Conservation (phyloP, 2,888 invertebrate genomes). For the Cataglyphis albicans region DNA sequence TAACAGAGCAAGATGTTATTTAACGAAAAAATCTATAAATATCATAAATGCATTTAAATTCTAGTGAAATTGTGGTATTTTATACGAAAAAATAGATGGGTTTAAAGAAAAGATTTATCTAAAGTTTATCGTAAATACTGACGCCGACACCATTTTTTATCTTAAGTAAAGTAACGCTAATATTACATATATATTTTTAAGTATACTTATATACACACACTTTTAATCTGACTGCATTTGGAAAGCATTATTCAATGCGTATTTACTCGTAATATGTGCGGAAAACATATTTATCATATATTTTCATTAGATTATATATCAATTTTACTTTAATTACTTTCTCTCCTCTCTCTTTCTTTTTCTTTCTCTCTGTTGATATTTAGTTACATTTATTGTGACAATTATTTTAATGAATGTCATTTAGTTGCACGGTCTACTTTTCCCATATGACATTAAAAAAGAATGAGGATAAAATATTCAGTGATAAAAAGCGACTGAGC, state of each 20-base stretch:
- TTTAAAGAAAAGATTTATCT: background rate
- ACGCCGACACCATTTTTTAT: slow-evolving; percentile 21
- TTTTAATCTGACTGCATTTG: slow-evolving; percentile 35
- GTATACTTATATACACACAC: slow-evolving; percentile 39
- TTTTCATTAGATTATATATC: background rate
- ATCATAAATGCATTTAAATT: slow-evolving; percentile 14
- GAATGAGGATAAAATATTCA: slow-evolving; percentile 74
- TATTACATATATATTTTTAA: background rate
- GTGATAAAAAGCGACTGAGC: slow-evolving; percentile 65
- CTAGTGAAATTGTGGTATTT: background rate
- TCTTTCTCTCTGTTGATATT: background rate
- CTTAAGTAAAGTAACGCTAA: slow-evolving; percentile 15
- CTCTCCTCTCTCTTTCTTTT: no score
- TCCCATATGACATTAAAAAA: slow-evolving; percentile 59
- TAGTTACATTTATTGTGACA: slow-evolving; percentile 64
- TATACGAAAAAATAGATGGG: background rate
- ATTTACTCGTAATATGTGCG: slow-evolving; percentile 14
- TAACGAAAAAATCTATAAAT: background rate
- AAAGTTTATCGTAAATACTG: background rate
- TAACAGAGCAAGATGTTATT: background rate
- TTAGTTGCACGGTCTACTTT: slow-evolving; percentile 71
- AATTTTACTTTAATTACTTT: slow-evolving; percentile 31
- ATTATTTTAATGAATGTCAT: slow-evolving; percentile 72
- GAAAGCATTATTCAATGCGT: slow-evolving; percentile 66
- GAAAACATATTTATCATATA: background rate